Evolutionary conservation across 2,113 vertebrate species (phyloP).

Genomic region (Elgaria multicarinata): DNA sequence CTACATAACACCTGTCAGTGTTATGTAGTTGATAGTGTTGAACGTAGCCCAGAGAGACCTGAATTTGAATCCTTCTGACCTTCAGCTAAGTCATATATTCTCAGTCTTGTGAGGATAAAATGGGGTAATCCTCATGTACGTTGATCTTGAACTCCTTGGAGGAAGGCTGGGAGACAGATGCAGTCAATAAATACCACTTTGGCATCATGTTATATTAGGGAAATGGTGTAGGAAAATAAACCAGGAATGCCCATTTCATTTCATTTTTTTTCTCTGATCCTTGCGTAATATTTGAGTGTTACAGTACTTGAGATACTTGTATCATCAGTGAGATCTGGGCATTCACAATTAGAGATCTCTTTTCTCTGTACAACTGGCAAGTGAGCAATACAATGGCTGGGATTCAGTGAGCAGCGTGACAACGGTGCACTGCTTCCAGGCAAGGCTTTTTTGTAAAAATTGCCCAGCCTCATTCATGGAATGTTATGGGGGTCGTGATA

Average conservation of each 20-base stretch:
- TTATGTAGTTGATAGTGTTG: neutral
- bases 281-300: neutral
- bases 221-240: neutral
- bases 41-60: neutral
- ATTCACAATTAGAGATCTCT: neutral
- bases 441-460: no score
- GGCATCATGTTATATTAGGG: neutral
- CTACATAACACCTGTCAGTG: neutral
- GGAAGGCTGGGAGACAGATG: neutral
- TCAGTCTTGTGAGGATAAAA: neutral
- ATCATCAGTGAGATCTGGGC: neutral
- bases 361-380: neutral
- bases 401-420: neutral
- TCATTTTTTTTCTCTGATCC: neutral
- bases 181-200: neutral
- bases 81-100: neutral
- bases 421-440: no score
- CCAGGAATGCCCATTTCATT: neutral
- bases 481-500: no score
- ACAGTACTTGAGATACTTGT: neutral
- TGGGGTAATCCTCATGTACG: neutral
- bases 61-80: neutral
- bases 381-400: no score
- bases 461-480: no score
- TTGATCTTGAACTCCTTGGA: neutral